A percentile compares a stretch with the other conserved stretches of the same genome.
phyloP scores from a whole-genome alignment of 1,140 invertebrate species.

The Apis laboriosa region DNA sequence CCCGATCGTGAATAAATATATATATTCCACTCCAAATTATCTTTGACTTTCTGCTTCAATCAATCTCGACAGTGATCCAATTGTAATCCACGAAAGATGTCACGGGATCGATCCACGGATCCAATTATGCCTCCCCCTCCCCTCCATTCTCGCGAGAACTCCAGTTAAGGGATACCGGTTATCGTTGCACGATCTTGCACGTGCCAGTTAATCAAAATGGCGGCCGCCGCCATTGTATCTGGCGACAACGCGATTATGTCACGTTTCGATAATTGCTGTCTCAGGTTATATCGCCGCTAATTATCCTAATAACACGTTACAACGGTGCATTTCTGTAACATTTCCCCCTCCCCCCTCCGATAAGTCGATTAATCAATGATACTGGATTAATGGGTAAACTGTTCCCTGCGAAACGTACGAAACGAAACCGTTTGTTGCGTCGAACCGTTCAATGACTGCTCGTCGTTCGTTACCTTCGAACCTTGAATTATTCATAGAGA shows the following conservation, averaged over 20 bases:
- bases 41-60: no score
- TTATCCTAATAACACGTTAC: slow-evolving; percentile 21
- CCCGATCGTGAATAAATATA: no score
- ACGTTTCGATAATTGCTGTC: slow-evolving; percentile 51
- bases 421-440: background rate
- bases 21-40: no score
- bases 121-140: slow-evolving; percentile 44
- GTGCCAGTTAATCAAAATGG: slow-evolving; percentile 56
- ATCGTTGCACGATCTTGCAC: slow-evolving; percentile 50
- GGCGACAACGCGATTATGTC: slow-evolving; percentile 37
- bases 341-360: background rate
- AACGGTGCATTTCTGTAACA: no score
- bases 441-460: background rate
- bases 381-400: slow-evolving; percentile 3
- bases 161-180: slow-evolving; percentile 42
- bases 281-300: slow-evolving; percentile 37
- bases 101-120: slow-evolving; percentile 32
- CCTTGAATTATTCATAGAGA: slow-evolving; percentile 16
- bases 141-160: slow-evolving; percentile 47
- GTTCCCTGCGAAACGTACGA: background rate
- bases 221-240: slow-evolving; percentile 36
- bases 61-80: no score
- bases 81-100: background rate
- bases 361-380: background rate
- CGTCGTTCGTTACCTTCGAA: background rate